Evolutionary conservation across 92 coral and sea anemone species (phyloP).

Genomic region (Desmophyllum pertusum): DNA sequence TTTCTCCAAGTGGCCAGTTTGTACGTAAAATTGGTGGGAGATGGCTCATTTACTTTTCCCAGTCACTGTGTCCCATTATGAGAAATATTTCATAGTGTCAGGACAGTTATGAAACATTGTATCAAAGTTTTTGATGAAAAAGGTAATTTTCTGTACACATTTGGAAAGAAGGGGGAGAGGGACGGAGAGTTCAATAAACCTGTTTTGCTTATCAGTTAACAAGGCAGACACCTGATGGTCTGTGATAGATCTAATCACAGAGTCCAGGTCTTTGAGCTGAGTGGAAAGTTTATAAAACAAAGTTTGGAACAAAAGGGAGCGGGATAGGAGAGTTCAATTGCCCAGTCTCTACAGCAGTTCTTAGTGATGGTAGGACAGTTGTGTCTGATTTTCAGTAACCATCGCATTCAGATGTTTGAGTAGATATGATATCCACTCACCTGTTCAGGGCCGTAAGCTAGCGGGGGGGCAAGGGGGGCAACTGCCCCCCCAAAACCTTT

Average conservation of each 20-base stretch:
- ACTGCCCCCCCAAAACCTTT: no score
- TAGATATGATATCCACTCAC: neutral
- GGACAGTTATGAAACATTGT: conserved; percentile 21
- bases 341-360: conserved; percentile 31
- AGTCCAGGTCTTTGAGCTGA: conserved; percentile 40
- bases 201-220: conserved; percentile 28
- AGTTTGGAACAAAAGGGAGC: conserved; percentile 40
- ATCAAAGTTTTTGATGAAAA: conserved; percentile 34
- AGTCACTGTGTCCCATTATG: conserved; percentile 39
- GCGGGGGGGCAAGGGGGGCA: no score
- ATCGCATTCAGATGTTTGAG: conserved; percentile 35
- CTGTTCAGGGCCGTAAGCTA: no score
- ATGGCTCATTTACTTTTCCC: conserved; percentile 15
- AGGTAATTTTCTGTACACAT: conserved; percentile 24
- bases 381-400: conserved; percentile 20
- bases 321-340: conserved; percentile 16
- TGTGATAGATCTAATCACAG: conserved; percentile 42
- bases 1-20: conserved; percentile 44
- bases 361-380: conserved; percentile 35
- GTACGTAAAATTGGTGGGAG: conserved; percentile 26
- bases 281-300: conserved; percentile 23
- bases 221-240: conserved; percentile 49
- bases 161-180: conserved; percentile 37
- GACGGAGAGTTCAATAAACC: conserved; percentile 46
- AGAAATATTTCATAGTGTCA: conserved; percentile 33